A percentile compares a stretch with the other conserved stretches of the same genome.
phyloP scores from a whole-genome alignment of 2,113 vertebrate species.

The Forbesichthys papilliferus region DNA sequence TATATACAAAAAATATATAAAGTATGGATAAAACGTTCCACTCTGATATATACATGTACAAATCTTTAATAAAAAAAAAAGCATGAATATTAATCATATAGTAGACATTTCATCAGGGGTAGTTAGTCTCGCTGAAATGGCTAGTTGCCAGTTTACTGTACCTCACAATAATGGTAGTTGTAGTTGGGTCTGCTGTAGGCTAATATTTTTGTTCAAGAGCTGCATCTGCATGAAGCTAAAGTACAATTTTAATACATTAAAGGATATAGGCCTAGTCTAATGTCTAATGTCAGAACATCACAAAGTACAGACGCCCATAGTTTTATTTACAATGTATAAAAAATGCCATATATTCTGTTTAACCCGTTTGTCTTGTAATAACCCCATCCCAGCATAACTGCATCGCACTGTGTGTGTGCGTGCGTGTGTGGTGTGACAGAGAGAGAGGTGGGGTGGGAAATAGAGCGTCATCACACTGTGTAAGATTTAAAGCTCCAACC shows the following conservation, averaged over 20 bases:
- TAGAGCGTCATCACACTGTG: conserved; percentile 30
- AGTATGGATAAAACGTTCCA: too few species aligned
- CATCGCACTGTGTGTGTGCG: conserved; percentile 25
- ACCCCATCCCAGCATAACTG: conserved; percentile 43
- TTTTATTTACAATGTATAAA: not conserved
- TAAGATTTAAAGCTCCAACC: conserved; percentile 12
- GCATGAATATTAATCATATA: not conserved
- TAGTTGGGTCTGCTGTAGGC: too few species aligned
- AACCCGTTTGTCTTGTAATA: conserved; percentile 60
- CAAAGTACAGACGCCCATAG: conserved; percentile 8
- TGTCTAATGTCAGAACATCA: conserved; percentile 8
- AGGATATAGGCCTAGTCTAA: too few species aligned
- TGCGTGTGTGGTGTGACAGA: not conserved
- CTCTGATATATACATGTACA: too few species aligned
- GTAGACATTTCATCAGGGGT: not conserved
- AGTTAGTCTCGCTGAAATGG: not conserved
- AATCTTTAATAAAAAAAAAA: too few species aligned
- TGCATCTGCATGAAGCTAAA: too few species aligned
- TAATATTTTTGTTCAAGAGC: too few species aligned
- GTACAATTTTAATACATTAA: not conserved
- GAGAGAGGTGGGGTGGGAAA: conserved; percentile 9
- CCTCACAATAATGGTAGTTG: too few species aligned
- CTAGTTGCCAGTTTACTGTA: not conserved
- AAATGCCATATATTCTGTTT: not conserved
- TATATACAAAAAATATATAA: too few species aligned